phyloP scores from a whole-genome alignment of 1,140 invertebrate genomes.

The Ceratoteleas bidentatus region DNA sequence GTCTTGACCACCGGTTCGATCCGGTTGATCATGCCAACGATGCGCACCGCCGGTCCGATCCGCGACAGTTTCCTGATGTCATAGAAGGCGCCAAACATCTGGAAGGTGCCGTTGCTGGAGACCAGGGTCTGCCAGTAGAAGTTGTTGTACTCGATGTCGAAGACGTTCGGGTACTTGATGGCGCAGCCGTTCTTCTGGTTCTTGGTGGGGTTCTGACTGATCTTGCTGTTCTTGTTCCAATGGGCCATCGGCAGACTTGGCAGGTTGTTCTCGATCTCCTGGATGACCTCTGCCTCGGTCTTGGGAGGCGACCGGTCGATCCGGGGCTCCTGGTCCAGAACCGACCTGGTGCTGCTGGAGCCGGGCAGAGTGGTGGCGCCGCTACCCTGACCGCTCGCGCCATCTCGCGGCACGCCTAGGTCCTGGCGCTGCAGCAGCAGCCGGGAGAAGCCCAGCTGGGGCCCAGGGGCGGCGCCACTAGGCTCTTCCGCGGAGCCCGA shows the following conservation, averaged over 20 bases:
- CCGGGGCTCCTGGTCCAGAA: conserved; percentile 79
- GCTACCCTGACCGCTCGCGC: conserved; percentile 47
- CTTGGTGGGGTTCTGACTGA: conserved; percentile 78
- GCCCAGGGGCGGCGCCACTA: not conserved
- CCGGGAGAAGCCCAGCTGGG: conserved; percentile 36
- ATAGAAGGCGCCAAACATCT: conserved; percentile 94
- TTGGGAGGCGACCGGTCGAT: conserved; percentile 86
- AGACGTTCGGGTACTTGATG: conserved; percentile 89
- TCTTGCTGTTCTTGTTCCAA: conserved; percentile 90
- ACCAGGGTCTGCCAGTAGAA: conserved; percentile 93
- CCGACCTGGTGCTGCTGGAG: conserved; percentile 71
- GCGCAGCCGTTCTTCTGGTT: conserved; percentile 86
- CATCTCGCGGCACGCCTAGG: conserved; percentile 31
- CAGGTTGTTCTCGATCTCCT: conserved; percentile 87
- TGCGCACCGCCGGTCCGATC: conserved; percentile 90
- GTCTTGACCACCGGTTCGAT: conserved; percentile 92
- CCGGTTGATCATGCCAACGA: conserved; percentile 95
- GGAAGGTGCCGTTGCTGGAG: conserved; percentile 92
- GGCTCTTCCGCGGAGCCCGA: conserved; percentile 69
- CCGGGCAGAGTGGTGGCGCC: conserved; percentile 63
- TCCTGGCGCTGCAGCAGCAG: conserved; percentile 56
- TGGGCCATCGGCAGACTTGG: conserved; percentile 92
- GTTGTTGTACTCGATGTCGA: conserved; percentile 95
- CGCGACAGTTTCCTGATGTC: conserved; percentile 89
- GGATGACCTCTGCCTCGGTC: conserved; percentile 89